Conservation (phyloP, 2,888 invertebrate genomes). For the Catonia carolina region DNA sequence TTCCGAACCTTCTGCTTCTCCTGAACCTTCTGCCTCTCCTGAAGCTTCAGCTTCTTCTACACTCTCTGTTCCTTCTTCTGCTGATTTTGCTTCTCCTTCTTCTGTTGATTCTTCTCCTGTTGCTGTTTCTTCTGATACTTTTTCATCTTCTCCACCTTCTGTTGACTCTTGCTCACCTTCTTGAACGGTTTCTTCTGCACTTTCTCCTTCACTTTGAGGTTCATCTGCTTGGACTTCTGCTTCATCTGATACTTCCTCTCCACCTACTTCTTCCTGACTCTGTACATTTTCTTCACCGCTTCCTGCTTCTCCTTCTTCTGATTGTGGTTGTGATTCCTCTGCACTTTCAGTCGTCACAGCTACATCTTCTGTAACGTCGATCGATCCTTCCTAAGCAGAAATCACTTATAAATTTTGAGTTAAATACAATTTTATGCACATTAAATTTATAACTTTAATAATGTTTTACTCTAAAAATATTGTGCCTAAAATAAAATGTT, state of each 20-base stretch:
- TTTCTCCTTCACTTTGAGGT: conserved; percentile 31
- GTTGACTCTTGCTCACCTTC: conserved; percentile 25
- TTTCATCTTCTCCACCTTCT: conserved; percentile 31
- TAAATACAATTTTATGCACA: conserved; percentile 1
- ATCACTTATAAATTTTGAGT: not conserved
- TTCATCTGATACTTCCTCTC: conserved; percentile 24
- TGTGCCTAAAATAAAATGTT: no score
- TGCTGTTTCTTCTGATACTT: conserved; percentile 27
- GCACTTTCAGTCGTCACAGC: not conserved
- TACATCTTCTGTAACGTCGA: conserved; percentile 29
- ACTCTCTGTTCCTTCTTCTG: conserved; percentile 45
- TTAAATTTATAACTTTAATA: no score
- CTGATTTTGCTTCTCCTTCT: conserved; percentile 33
- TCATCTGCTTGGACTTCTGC: conserved; percentile 18
- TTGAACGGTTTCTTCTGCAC: conserved; percentile 28
- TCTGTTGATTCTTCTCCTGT: conserved; percentile 26
- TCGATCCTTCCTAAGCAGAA: conserved; percentile 27
- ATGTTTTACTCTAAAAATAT: no score
- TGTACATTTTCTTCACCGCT: conserved; percentile 8
- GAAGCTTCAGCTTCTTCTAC: conserved; percentile 48
- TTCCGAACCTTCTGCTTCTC: conserved; percentile 35
- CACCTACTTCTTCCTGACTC: conserved; percentile 26
- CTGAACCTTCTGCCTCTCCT: conserved; percentile 47
- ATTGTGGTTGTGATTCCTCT: not conserved
- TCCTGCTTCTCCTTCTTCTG: not conserved